Evolutionary conservation across 2,113 vertebrate genomes (phyloP), one percentile per base, ranked within the genome.

Genomic region (Zingel zingel): DNA sequence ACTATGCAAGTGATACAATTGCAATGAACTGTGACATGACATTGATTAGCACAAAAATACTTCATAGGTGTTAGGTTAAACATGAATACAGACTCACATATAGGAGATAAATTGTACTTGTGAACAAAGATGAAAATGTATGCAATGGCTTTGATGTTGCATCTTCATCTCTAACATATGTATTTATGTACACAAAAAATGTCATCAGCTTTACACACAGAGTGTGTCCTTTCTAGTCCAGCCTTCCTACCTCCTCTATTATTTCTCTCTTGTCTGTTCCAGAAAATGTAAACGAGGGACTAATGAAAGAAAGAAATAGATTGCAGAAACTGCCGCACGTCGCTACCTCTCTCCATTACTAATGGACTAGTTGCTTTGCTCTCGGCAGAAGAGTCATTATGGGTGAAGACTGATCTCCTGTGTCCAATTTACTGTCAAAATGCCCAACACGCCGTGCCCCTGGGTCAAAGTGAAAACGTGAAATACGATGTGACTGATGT

Each of bases 251-350:
- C 73, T 58, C 15, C 4, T 39, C 25, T 62, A 33, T 69, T 73
- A 45, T 63, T 58, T 79, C 39, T 74, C 57, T 69, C 33, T 73
- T 69, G 61, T 67, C 71, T 73, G 53, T 89, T 87, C 72, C 77
- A 79, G 53, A 77, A 91, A 92, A 88, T 81, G 68, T 83, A 90
- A 92, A 93, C 83, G 81, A 80, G 87, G 51, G 81, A 83, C 86
- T 92, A 93, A 91, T 92, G 83, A 89, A 88, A 84, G 43, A 90
- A 89, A 88, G 45, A 85, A 91, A 90, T 83, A 78, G 88, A 92
- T 72, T 67, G 79, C 62, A 45, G 84, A 73, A 69, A 51, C 71
- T 66, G 61, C 61, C 56, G 69, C 25, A 48, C 71, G 12, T 88
- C 84, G 63, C 79, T 86, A 90, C 86, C 80, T 84, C 81, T 77